Base-by-base conservation (phyloP, 1,140 invertebrate genomes). In the Acromyrmex heyeri region DNA sequence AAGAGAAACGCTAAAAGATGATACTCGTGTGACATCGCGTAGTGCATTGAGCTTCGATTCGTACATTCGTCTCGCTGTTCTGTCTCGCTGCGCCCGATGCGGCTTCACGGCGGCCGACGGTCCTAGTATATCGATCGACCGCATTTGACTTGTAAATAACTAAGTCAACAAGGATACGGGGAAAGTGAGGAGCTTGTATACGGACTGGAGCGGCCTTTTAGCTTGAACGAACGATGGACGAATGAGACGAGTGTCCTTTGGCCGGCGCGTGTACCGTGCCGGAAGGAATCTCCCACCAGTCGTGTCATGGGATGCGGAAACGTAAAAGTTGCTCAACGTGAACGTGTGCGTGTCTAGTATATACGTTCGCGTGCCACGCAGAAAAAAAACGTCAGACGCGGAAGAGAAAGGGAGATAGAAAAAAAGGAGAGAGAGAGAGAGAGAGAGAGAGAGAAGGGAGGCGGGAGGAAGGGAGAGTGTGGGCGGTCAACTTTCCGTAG, bases 141-240 rank as follows among this genome's bases (percentile, higher is more conserved):
- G 44, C 79, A 91, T 91, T 91, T 90, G 87, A 91, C 89, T 91
- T 91, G 90, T 90, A 91, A 91, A 91, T 91, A 88, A 82, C 87
- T 34, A 27, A 70, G 21, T 34, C 62, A 85, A 88, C 87, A 48
- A 88, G 89, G 69, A 82, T 85, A 90, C 79, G 76, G 81, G 85
- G 78, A 88, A 81, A 88, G 87, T 85, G 75, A 88, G 86, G 79
- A 76, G 89, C 77, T 91, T 91, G 86, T 72, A 44, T 88, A 70
- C 67, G 24, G 62, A 5, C 50, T 16, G 34, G 38, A 57, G 57
- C 21, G 73, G 27, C 53, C 44, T 64, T 70, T 81, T 70, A 76
- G 24, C 24, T 30, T 27, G 18, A 50, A 34, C 62, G 62, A 67
- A 85, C 48, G 50, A 67, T 27, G n/a, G 30, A n/a, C 18, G 57